Evolutionary conservation across 2,113 vertebrate species (phyloP).

Genomic region (Chlamydotis undulata): DNA sequence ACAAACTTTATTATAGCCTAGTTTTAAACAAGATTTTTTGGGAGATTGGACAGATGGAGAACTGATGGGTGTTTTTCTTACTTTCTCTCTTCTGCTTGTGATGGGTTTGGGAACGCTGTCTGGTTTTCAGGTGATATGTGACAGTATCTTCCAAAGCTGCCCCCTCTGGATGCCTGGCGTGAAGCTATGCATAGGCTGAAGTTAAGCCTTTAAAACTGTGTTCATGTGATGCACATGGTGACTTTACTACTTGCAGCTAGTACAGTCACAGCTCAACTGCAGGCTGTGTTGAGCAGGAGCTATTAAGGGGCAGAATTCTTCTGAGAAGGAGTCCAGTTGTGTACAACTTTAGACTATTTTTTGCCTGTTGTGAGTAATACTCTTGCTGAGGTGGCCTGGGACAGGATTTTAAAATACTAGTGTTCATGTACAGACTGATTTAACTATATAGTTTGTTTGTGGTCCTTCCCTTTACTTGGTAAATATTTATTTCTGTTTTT

Average conservation of each 20-base stretch:
- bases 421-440: not conserved
- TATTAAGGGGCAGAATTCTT: not conserved
- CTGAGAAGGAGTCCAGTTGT: not conserved
- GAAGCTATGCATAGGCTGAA: not conserved
- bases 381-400: not conserved
- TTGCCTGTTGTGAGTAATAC: not conserved
- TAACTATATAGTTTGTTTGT: not conserved
- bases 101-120: not conserved
- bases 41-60: not conserved
- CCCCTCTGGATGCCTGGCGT: not conserved
- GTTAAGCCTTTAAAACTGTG: not conserved
- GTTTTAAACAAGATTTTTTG: not conserved
- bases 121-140: not conserved
- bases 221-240: not conserved
- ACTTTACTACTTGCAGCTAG: not conserved
- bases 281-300: not conserved
- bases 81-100: not conserved
- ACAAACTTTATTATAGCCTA: not conserved
- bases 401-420: not conserved
- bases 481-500: constrained; percentile 14
- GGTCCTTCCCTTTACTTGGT: not conserved
- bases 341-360: not conserved
- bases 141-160: not conserved
- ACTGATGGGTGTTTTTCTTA: not conserved
- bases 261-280: not conserved